Evolutionary conservation across 2,888 invertebrate genomes (phyloP).

Genomic region (Schrankia costaestrigalis): DNA sequence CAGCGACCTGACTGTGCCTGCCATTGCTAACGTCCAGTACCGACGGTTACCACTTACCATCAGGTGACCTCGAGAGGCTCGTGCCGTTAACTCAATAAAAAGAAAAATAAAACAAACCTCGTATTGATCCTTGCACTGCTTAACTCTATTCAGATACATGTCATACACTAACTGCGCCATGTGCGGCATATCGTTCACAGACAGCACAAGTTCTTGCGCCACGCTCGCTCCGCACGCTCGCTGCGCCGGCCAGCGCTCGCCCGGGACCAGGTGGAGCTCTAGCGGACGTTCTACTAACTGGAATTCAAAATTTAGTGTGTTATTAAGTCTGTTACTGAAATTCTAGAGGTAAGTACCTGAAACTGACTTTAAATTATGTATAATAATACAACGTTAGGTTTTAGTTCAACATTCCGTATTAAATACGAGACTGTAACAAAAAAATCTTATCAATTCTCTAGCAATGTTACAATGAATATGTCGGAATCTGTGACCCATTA

Average conservation of each 20-base stretch:
- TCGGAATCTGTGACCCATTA: too few species aligned
- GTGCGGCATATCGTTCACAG: conserved; percentile 93
- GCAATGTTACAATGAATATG: too few species aligned
- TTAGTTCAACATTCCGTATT: too few species aligned
- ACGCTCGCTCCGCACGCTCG: conserved; percentile 71
- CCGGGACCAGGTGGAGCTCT: conserved; percentile 88
- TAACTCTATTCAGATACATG: conserved; percentile 90
- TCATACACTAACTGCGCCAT: conserved; percentile 98
- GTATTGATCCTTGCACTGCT: conserved; percentile 52
- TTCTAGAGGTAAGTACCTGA: not conserved
- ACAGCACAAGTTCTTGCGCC: conserved; percentile 73
- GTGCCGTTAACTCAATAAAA: not conserved
- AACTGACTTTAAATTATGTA: too few species aligned
- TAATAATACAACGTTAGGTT: too few species aligned
- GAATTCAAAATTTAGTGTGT: not conserved
- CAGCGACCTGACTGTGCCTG: too few species aligned
- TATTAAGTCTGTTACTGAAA: not conserved
- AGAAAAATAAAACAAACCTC: conserved; percentile 19
- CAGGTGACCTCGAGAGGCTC: too few species aligned
- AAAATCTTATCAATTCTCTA: too few species aligned
- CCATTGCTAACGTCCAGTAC: too few species aligned
- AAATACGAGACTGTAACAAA: too few species aligned
- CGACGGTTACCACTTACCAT: too few species aligned
- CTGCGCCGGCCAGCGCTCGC: conserved; percentile 89
- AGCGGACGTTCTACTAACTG: conserved; percentile 91